Evolutionary conservation across 2,113 vertebrate genomes (phyloP).

Genomic region (Malurus melanocephalus): DNA sequence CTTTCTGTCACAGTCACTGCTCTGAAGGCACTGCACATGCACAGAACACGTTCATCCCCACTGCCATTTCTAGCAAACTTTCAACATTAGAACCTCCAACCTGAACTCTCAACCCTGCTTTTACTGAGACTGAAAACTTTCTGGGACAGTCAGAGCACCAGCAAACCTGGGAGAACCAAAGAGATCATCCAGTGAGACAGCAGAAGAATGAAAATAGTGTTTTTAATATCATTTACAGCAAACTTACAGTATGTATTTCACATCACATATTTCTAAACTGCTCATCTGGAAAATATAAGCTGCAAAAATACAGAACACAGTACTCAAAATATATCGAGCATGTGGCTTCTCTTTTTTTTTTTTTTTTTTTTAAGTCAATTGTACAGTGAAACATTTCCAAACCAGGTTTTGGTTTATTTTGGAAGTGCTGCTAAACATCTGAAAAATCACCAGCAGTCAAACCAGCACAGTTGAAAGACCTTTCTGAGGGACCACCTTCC

Average conservation of each 20-base stretch:
- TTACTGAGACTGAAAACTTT: neutral
- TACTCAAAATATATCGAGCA: constrained; percentile 70
- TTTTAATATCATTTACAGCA: constrained; percentile 80
- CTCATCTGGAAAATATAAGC: constrained; percentile 79
- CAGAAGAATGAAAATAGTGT: constrained; percentile 80
- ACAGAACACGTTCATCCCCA: fast-evolving
- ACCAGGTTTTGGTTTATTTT: constrained; percentile 39
- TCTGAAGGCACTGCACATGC: neutral
- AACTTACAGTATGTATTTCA: constrained; percentile 74
- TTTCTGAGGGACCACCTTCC: constrained; percentile 1
- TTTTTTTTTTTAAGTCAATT: neutral
- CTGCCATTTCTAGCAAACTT: neutral
- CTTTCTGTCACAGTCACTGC: neutral
- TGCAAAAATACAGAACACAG: constrained; percentile 77
- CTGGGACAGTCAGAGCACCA: neutral
- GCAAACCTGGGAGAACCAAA: neutral
- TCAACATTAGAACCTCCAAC: neutral
- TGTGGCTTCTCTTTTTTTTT: constrained; percentile 48
- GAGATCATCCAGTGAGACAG: constrained; percentile 56
- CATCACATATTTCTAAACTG: constrained; percentile 74
- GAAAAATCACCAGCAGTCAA: neutral
- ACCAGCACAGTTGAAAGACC: constrained; percentile 32
- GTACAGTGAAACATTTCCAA: constrained; percentile 26
- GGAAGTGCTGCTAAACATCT: constrained; percentile 16
- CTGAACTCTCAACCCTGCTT: neutral